Evolutionary conservation across 1,140 invertebrate species (phyloP).

Genomic region (Vollenhovia emeryi): DNA sequence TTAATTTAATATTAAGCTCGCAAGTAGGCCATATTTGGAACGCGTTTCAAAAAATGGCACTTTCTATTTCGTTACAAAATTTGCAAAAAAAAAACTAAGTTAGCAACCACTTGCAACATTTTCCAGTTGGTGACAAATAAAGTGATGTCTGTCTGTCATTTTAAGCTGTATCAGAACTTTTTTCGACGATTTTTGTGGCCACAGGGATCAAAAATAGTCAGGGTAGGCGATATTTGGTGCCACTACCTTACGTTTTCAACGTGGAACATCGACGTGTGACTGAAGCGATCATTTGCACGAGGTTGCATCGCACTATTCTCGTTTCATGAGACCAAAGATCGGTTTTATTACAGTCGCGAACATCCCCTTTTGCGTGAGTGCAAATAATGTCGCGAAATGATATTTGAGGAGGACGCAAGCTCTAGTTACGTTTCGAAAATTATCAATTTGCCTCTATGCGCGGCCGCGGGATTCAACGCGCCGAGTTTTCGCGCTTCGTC

Average conservation of each 20-base stretch:
- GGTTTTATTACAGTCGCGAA: not conserved
- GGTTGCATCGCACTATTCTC: not conserved
- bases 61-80: no score
- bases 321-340: not conserved
- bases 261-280: conserved; percentile 1
- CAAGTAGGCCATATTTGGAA: no score
- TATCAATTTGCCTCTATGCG: not conserved
- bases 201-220: no score
- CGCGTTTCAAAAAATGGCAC: no score
- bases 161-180: no score
- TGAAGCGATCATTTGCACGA: not conserved
- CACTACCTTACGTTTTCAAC: not conserved
- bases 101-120: no score
- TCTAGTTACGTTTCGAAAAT: not conserved
- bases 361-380: not conserved
- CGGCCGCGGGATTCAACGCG: not conserved
- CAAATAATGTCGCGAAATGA: not conserved
- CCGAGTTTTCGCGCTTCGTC: not conserved
- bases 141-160: no score
- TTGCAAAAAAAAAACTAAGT: no score
- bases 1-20: no score
- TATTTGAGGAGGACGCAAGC: not conserved
- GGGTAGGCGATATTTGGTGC: no score
- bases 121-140: no score
- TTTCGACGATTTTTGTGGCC: no score